Evolutionary conservation across 2,113 vertebrate genomes (phyloP).

Genomic region (Toxostoma redivivum): DNA sequence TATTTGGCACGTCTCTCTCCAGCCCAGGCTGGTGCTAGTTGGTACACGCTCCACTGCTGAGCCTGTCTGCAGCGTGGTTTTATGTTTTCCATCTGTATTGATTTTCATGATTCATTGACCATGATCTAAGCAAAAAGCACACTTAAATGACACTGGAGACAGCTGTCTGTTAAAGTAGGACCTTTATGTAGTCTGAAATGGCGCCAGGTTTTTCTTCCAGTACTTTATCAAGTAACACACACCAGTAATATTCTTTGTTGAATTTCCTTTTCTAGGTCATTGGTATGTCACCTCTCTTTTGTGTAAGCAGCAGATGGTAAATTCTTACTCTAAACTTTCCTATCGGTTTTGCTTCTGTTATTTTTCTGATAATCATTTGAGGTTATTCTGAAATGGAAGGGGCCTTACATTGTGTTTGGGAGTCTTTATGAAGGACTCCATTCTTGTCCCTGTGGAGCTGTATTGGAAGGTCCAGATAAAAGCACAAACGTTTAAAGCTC

Average conservation of each 20-base stretch:
- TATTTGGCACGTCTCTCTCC: neutral
- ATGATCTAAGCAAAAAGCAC: slow-evolving; percentile 65
- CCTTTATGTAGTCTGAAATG: slow-evolving; percentile 64
- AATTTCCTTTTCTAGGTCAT: slow-evolving; percentile 19
- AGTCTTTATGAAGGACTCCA: neutral
- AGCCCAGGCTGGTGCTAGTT: neutral
- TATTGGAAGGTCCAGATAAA: neutral
- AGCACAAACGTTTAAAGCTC: neutral
- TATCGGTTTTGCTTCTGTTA: neutral
- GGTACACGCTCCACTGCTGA: neutral
- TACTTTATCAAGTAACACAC: slow-evolving; percentile 42
- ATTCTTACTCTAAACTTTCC: neutral
- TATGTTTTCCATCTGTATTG: slow-evolving; percentile 68
- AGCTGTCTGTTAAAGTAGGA: slow-evolving; percentile 74
- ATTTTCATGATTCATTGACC: slow-evolving; percentile 72
- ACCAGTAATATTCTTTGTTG: slow-evolving; percentile 18
- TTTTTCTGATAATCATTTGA: slow-evolving; percentile 22
- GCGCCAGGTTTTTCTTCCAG: slow-evolving; percentile 67
- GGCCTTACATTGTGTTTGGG: neutral
- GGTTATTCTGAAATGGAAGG: neutral
- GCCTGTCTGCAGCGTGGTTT: neutral
- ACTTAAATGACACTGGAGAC: slow-evolving; percentile 74
- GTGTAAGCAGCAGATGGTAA: neutral
- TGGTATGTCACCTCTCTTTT: neutral
- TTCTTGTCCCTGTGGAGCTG: neutral